phyloP scores from a whole-genome alignment of 2,888 invertebrate species.

The Diploptera punctata region DNA sequence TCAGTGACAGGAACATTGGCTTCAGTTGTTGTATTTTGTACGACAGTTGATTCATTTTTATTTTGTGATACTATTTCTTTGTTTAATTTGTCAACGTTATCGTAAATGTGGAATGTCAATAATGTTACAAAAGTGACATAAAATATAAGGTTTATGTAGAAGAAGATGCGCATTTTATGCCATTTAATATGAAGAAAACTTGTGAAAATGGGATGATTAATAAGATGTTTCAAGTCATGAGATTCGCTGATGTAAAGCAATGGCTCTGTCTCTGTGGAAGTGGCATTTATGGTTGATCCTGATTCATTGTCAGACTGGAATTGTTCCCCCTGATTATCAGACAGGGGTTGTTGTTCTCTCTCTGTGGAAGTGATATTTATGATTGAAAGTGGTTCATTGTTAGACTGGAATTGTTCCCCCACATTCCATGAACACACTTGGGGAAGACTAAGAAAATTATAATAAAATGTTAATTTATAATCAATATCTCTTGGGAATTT shows the following conservation, averaged over 20 bases:
- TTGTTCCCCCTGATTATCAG: constrained; percentile 51
- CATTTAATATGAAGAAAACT: constrained; percentile 83
- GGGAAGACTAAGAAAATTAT: constrained; percentile 74
- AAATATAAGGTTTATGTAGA: constrained; percentile 74
- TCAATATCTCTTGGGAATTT: constrained; percentile 69
- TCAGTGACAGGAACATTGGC: neutral
- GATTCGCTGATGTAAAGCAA: constrained; percentile 74
- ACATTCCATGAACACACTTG: too few relatives aligned
- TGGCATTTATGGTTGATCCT: too few relatives aligned
- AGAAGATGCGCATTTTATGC: constrained; percentile 76
- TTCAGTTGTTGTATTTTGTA: neutral
- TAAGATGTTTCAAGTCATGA: constrained; percentile 69
- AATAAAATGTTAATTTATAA: constrained; percentile 77
- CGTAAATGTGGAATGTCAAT: constrained; percentile 72
- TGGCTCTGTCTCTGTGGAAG: constrained; percentile 76
- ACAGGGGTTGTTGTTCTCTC: neutral
- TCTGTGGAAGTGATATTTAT: neutral
- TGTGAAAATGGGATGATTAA: constrained; percentile 80
- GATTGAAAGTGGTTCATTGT: neutral
- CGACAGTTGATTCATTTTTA: neutral
- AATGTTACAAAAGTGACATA: constrained; percentile 73
- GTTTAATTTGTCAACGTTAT: neutral
- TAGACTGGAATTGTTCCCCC: constrained; percentile 61
- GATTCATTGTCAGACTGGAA: constrained; percentile 56
- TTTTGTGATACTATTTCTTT: neutral